Evolutionary conservation across 2,888 invertebrate species (phyloP).

Genomic region (Sphaerophoria rueppellii): DNA sequence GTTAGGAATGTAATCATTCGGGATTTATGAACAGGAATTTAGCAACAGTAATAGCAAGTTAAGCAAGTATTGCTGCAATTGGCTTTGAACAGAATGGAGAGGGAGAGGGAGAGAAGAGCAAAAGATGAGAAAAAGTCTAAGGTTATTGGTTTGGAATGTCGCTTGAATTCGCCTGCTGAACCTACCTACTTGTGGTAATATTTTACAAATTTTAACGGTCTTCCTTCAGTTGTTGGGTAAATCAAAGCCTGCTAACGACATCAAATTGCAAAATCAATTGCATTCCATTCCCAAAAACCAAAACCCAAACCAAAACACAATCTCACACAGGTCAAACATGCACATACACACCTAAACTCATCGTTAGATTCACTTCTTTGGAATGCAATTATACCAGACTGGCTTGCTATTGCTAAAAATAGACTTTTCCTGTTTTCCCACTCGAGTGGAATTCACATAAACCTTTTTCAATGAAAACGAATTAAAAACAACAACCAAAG

Average conservation of each 20-base stretch:
- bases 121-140: constrained; percentile 12
- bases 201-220: neutral
- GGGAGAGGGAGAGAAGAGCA: neutral
- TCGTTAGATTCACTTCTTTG: constrained; percentile 62
- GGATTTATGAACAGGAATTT: constrained; percentile 43
- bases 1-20: constrained; percentile 49
- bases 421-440: constrained; percentile 66
- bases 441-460: constrained; percentile 58
- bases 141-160: constrained; percentile 52
- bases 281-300: constrained; percentile 25
- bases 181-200: neutral
- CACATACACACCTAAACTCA: constrained; percentile 26
- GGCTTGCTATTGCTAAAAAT: constrained; percentile 61
- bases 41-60: neutral
- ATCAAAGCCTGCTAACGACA: neutral
- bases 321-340: constrained; percentile 27
- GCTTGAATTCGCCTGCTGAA: constrained; percentile 12
- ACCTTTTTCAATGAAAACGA: constrained; percentile 57
- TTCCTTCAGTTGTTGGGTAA: neutral
- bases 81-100: constrained; percentile 23
- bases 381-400: constrained; percentile 62
- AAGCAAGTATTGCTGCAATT: neutral
- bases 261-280: constrained; percentile 18
- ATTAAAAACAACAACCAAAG: constrained; percentile 33
- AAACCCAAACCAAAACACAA: constrained; percentile 27